Conservation (phyloP, 2,113 vertebrate species). For the Otus sunia region DNA sequence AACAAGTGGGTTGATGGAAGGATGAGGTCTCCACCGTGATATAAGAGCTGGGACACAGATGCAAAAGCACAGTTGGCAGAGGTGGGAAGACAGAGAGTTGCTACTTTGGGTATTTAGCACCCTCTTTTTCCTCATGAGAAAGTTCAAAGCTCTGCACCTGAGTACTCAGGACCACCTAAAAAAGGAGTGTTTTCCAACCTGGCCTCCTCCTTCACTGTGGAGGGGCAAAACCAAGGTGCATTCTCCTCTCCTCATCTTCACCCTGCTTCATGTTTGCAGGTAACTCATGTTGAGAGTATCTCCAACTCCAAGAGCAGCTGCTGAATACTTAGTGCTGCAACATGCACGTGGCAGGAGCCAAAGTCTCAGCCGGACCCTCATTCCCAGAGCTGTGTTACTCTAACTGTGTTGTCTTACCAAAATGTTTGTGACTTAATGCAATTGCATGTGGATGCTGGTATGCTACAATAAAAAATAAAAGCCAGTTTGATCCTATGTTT, state of each 20-base stretch:
- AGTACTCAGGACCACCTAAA: neutral
- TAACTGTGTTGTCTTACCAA: neutral
- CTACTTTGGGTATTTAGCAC: neutral
- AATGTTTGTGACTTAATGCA: neutral
- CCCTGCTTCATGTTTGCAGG: neutral
- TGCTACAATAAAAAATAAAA: neutral
- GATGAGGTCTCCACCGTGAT: neutral
- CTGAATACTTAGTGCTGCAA: neutral
- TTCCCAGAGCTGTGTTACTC: neutral
- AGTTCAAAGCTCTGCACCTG: neutral
- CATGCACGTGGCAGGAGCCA: neutral
- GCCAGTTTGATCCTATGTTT: neutral
- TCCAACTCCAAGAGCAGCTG: neutral
- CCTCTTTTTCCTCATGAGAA: neutral
- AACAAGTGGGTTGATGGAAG: neutral
- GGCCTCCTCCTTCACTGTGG: neutral
- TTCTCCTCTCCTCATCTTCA: neutral
- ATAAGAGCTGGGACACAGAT: neutral
- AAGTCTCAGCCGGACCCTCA: neutral
- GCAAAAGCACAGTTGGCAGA: neutral
- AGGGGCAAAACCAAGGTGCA: neutral
- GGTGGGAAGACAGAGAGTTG: neutral
- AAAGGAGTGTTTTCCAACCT: neutral
- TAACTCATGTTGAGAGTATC: neutral
- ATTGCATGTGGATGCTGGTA: neutral